These are phyloP conservation scores for Sardina pilchardus DNA, from an alignment of 2,113 vertebrate genomes.

Conservation along the genomic window DNA sequence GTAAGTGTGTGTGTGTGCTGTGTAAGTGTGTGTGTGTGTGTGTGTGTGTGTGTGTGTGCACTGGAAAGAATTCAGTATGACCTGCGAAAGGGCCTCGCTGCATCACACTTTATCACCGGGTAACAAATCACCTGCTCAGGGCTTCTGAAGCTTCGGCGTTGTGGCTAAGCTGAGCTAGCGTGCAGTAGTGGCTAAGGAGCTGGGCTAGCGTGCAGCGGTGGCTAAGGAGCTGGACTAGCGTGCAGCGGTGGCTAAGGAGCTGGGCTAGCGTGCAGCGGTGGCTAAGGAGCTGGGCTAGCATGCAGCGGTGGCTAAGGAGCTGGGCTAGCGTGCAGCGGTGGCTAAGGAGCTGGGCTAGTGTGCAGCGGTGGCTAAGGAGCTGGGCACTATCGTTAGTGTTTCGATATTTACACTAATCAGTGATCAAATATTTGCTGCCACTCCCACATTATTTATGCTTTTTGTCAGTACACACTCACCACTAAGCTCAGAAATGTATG, in stretches of 20 bases:
- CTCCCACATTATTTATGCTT: neutral
- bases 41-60: neutral
- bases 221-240: too few relatives aligned
- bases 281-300: too few relatives aligned
- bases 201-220: too few relatives aligned
- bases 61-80: conserved; percentile 6
- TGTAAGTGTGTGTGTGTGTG: neutral
- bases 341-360: too few relatives aligned
- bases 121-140: neutral
- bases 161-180: too few relatives aligned
- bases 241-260: too few relatives aligned
- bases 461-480: neutral
- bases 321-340: too few relatives aligned
- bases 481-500: neutral
- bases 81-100: neutral
- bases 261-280: too few relatives aligned
- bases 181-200: too few relatives aligned
- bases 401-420: neutral
- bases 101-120: neutral
- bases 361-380: too few relatives aligned
- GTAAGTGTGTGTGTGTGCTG: neutral
- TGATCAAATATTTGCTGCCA: conserved; percentile 1
- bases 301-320: too few relatives aligned
- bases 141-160: too few relatives aligned
- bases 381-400: neutral